Conservation (phyloP, 2,113 vertebrate genomes). For the Actenoides hombroni region DNA sequence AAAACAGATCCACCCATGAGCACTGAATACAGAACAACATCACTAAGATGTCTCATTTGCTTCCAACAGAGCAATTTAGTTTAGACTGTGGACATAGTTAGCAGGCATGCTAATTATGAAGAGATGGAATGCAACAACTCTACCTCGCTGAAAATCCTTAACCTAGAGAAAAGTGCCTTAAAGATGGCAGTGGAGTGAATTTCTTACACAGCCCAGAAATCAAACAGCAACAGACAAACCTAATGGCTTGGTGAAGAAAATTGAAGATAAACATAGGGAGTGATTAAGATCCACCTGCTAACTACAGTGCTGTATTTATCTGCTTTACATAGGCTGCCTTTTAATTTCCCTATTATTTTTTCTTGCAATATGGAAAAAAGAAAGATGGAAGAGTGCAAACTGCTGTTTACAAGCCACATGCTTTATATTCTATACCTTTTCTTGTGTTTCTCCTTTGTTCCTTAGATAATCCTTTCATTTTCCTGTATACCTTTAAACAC, state of each 20-base stretch:
- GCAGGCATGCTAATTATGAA: conserved; percentile 35
- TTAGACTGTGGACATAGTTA: conserved; percentile 20
- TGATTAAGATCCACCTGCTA: neutral
- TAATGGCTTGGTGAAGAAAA: neutral
- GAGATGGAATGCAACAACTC: neutral
- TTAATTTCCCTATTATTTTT: neutral
- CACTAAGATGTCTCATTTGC: conserved; percentile 48
- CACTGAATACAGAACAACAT: conserved; percentile 17
- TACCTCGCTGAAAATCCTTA: neutral
- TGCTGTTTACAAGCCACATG: neutral
- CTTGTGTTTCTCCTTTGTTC: neutral
- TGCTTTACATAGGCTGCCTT: neutral
- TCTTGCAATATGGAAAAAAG: neutral
- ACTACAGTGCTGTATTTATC: neutral
- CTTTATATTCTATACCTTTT: neutral
- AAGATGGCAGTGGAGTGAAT: neutral
- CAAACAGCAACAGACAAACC: neutral
- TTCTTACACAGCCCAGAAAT: neutral
- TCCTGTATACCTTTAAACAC: neutral
- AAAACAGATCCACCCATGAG: neutral
- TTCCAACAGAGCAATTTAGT: conserved; percentile 44
- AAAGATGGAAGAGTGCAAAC: neutral
- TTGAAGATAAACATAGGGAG: neutral
- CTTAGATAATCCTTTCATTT: neutral
- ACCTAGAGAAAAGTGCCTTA: neutral